phyloP scores from a whole-genome alignment of 2,113 vertebrate genomes.

The Lagopus muta region DNA sequence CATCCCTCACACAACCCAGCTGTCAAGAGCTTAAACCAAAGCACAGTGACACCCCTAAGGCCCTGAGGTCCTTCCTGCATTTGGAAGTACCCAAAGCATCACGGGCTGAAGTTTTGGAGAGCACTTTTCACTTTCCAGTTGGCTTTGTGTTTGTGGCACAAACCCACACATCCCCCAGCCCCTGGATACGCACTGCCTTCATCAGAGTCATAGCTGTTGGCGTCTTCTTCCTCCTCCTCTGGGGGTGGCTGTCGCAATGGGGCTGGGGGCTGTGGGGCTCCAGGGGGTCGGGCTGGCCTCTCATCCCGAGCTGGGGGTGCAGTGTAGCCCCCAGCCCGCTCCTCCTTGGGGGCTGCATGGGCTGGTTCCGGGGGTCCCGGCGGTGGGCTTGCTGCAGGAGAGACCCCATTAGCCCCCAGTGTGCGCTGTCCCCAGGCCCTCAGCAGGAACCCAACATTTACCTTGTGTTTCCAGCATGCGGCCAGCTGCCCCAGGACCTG shows the following conservation, averaged over 20 bases:
- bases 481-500: not conserved
- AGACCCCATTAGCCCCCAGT: not conserved
- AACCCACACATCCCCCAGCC: rapidly evolving
- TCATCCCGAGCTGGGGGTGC: slow-evolving; percentile 75
- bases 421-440: not conserved
- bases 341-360: slow-evolving; percentile 66
- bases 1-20: not conserved
- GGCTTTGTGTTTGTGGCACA: not conserved
- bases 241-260: slow-evolving; percentile 75
- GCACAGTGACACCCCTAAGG: not conserved
- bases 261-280: slow-evolving; percentile 52
- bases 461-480: slow-evolving; percentile 75
- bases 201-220: slow-evolving; percentile 95
- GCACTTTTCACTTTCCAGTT: not conserved
- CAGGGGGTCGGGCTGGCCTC: slow-evolving; percentile 49
- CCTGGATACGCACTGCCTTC: slow-evolving; percentile 87
- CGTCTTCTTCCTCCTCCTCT: slow-evolving; percentile 87
- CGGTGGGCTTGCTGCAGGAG: not conserved
- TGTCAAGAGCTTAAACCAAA: not conserved
- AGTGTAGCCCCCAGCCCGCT: slow-evolving; percentile 72
- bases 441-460: not conserved
- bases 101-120: not conserved
- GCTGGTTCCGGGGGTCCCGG: not conserved
- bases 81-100: not conserved
- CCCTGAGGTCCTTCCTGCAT: not conserved